These are phyloP conservation scores for Malurus elegans DNA, from an alignment of 2,113 vertebrate species.

Conservation along the genomic window DNA sequence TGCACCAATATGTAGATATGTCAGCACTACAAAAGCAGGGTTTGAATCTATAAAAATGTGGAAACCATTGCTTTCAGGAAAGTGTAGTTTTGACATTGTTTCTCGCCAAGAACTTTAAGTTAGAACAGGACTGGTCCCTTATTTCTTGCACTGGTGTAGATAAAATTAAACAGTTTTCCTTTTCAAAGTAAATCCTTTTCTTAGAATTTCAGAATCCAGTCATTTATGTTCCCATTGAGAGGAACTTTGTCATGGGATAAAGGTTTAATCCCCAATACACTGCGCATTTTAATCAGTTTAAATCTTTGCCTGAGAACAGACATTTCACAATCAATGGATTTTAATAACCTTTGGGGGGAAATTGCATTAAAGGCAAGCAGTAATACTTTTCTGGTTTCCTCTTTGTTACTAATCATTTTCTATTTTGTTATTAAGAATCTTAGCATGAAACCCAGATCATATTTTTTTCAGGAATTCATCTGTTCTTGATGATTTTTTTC, in stretches of 20 bases:
- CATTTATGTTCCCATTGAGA: slow-evolving; percentile 17
- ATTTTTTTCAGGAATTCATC: slow-evolving; percentile 32
- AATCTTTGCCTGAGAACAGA: slow-evolving; percentile 29
- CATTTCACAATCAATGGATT: slow-evolving; percentile 36
- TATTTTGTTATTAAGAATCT: not conserved
- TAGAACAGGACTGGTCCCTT: not conserved
- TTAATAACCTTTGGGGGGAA: slow-evolving; percentile 22
- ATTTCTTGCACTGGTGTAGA: not conserved
- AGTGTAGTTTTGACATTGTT: not conserved
- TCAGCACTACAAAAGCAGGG: not conserved
- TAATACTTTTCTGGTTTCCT: not conserved
- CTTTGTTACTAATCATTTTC: not conserved
- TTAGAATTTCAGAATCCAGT: slow-evolving; percentile 15
- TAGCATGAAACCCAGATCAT: slow-evolving; percentile 22
- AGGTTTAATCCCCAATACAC: slow-evolving; percentile 34
- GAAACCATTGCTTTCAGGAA: not conserved
- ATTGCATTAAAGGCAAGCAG: not conserved
- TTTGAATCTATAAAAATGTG: not conserved
- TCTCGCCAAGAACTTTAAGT: not conserved
- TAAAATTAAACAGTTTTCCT: not conserved
- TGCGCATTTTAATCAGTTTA: slow-evolving; percentile 41
- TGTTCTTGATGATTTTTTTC: slow-evolving; percentile 16
- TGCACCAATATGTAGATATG: not conserved
- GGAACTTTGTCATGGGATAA: slow-evolving; percentile 32
- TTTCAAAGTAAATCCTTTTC: slow-evolving; percentile 38